A percentile compares a stretch with the other conserved stretches of the same genome.
phyloP scores from a whole-genome alignment of 2,888 invertebrate species.

The Candidula unifasciata region DNA sequence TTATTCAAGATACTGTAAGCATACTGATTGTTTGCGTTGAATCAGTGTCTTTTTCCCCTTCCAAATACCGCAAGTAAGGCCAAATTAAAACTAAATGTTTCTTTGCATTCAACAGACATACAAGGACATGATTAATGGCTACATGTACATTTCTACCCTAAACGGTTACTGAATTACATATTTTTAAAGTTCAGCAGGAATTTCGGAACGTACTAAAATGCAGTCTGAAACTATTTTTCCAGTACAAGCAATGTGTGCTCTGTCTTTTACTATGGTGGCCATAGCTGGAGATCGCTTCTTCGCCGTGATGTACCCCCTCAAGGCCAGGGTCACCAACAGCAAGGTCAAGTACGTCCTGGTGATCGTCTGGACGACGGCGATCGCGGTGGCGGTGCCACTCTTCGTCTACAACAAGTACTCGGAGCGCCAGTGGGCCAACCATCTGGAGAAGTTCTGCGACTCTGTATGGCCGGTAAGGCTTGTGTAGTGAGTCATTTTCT shows the following conservation, averaged over 20 bases:
- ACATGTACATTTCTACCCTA: too few relatives aligned
- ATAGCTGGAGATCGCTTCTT: slow-evolving; percentile 73
- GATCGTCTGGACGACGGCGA: slow-evolving; percentile 63
- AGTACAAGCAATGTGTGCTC: slow-evolving; percentile 71
- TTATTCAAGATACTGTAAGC: too few relatives aligned
- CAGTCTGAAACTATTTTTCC: slow-evolving; percentile 40
- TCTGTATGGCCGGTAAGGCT: slow-evolving; percentile 65
- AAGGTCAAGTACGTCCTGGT: slow-evolving; percentile 64
- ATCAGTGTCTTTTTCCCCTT: too few relatives aligned
- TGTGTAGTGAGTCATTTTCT: too few relatives aligned
- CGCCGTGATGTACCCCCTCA: slow-evolving; percentile 71
- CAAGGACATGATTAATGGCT: too few relatives aligned
- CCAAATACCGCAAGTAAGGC: too few relatives aligned
- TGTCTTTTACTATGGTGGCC: slow-evolving; percentile 69
- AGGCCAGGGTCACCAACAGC: slow-evolving; percentile 67
- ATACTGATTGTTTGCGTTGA: too few relatives aligned
- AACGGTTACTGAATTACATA: too few relatives aligned
- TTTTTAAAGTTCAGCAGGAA: too few relatives aligned
- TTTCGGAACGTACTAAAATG: too few relatives aligned
- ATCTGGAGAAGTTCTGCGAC: slow-evolving; percentile 67
- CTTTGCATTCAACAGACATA: too few relatives aligned
- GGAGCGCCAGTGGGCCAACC: slow-evolving; percentile 66
- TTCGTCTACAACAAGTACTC: slow-evolving; percentile 65
- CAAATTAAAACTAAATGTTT: too few relatives aligned
- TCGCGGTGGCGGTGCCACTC: slow-evolving; percentile 64